Evolutionary conservation across 92 coral and sea anemone species (phyloP), one percentile per base, ranked within the genome.

Genomic region (Hydrozoanthus gracilis): DNA sequence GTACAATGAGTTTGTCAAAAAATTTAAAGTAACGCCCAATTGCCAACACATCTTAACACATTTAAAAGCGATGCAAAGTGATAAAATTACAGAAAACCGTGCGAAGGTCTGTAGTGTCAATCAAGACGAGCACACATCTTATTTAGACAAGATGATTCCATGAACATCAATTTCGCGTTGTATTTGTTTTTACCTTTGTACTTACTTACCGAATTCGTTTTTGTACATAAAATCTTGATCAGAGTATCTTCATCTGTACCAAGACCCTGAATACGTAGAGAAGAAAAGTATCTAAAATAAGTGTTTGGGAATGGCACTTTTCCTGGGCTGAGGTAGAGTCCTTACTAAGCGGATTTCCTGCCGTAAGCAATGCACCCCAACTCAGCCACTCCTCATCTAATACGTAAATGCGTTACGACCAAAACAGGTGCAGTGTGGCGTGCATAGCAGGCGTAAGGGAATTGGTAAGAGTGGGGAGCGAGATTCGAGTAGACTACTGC

Each of bases 211-310:
- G 89, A 77, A 58, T 91, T 95, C 45, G 87, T 86, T 75, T 95
- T 86, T 74, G 98, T 93, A 44, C 99, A 95, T 55, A 96, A 91
- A 69, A 96, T 93, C 74, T 95, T 95, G 44, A 96, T 92, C 76
- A 95, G 69, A 0, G 92, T 89, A 50, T 93, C 95, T 73, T 95
- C 99, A 73, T 95, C 99, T 48, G 96, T 90, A 9, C 99, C 95
- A 61, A 93, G 70, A 54, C 98, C 96, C 99, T 96, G 49, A 15
- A 69, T n/a, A 3, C 17, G 69, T 62, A 14, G 14, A 12, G 15
- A 60, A 64, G 7, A 27, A 50, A 82, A 10, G 4, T 48, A 62
- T 44, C 2, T 45, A 10, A 73, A 27, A 73, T 16, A 5, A 11
- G 17, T 12, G 20, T 15, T 14, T 7, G 51, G 51, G 4, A 39